phyloP scores from a whole-genome alignment of 1,140 invertebrate genomes.

The Drosophila funebris region DNA sequence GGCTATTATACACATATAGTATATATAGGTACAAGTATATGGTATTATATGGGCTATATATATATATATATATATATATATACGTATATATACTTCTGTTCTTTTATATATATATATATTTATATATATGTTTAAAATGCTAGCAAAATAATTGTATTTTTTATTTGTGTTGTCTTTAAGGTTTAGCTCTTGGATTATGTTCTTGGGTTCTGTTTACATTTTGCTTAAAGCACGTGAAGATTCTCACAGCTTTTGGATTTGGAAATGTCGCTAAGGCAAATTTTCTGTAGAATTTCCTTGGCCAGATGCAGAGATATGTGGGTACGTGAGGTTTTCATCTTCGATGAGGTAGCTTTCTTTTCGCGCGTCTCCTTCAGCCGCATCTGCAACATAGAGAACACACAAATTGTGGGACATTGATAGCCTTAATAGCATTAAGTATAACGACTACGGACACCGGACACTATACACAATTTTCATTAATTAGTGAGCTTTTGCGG shows the following conservation, averaged over 20 bases:
- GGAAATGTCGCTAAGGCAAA: conserved; percentile 92
- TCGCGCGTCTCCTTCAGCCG: conserved; percentile 90
- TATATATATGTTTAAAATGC: conserved; percentile 40
- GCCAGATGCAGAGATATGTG: conserved; percentile 90
- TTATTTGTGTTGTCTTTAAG: conserved; percentile 3
- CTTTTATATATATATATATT: conserved; percentile 14
- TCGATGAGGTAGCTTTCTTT: conserved; percentile 87
- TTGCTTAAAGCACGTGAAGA: conserved; percentile 91
- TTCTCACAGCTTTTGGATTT: conserved; percentile 97
- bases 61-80: conserved; percentile 12
- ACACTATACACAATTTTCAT: conserved; percentile 73
- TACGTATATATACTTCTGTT: conserved; percentile 22
- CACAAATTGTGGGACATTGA: background rate
- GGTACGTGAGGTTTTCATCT: conserved; percentile 87
- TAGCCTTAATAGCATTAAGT: conserved; percentile 42
- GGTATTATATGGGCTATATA: conserved; percentile 5
- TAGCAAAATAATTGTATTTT: conserved; percentile 45
- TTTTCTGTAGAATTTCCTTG: conserved; percentile 92
- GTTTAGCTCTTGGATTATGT: conserved; percentile 21
- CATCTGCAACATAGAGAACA: conserved; percentile 84
- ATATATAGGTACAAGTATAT: conserved; percentile 22
- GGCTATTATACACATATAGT: conserved; percentile 32
- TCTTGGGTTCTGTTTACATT: background rate
- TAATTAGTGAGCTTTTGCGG: conserved; percentile 64
- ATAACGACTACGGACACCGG: conserved; percentile 7